A percentile compares a stretch with the other conserved stretches of the same genome.
phyloP scores from a whole-genome alignment of 1,140 invertebrate genomes.

The Pentalonia nigronervosa region DNA sequence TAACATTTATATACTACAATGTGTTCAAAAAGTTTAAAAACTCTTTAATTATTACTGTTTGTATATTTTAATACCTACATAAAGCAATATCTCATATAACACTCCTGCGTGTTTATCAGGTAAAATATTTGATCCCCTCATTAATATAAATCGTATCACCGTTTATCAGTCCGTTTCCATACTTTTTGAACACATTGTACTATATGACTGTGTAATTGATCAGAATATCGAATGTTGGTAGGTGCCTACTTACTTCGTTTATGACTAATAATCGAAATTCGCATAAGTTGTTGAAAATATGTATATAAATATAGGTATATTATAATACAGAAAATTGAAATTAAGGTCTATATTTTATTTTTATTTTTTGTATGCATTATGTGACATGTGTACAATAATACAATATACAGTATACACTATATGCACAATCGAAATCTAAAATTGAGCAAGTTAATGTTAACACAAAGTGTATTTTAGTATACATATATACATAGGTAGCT shows the following conservation, averaged over 20 bases:
- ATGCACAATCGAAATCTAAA: not conserved
- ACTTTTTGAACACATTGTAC: too few species aligned
- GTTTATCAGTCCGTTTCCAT: too few species aligned
- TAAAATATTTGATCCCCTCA: too few species aligned
- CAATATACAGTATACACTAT: not conserved
- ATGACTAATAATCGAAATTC: not conserved
- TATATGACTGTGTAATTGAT: not conserved
- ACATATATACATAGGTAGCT: not conserved
- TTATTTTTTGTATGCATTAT: not conserved
- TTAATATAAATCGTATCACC: too few species aligned
- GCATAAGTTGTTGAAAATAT: not conserved
- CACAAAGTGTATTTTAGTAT: not conserved
- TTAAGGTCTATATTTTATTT: not conserved
- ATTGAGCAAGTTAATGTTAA: conserved; percentile 1
- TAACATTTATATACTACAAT: too few species aligned
- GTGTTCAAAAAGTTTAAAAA: too few species aligned
- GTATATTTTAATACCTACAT: too few species aligned
- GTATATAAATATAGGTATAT: too few species aligned
- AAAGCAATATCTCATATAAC: too few species aligned
- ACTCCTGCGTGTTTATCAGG: too few species aligned
- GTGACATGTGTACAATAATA: not conserved
- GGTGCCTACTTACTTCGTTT: not conserved
- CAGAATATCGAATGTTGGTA: not conserved
- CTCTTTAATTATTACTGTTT: too few species aligned
- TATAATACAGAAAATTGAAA: not conserved